Conservation (phyloP, 2,113 vertebrate genomes). For the Collichthys lucidus region DNA sequence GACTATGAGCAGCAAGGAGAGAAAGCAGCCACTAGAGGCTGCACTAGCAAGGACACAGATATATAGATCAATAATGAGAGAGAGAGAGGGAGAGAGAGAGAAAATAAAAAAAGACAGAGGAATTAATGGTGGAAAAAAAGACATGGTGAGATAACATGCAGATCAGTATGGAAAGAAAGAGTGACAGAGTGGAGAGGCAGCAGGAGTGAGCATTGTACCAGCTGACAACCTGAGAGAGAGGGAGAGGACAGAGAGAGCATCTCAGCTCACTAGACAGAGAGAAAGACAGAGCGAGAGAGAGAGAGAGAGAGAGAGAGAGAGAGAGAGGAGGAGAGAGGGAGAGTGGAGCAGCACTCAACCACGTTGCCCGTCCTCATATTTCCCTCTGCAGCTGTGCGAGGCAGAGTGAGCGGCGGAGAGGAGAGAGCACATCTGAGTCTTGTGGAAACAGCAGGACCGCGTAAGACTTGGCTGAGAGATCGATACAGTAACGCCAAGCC, state of each 20-base stretch:
- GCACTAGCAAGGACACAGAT: conserved; percentile 74
- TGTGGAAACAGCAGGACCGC: conserved; percentile 73
- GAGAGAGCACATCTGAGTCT: conserved; percentile 72
- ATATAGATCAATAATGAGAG: conserved; percentile 69
- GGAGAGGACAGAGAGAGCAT: conserved; percentile 45
- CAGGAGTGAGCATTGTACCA: conserved; percentile 39
- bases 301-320: conserved; percentile 35
- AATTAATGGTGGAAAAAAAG: conserved; percentile 66
- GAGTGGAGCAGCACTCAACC: conserved; percentile 62
- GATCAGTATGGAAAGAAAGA: conserved; percentile 47
- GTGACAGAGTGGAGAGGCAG: conserved; percentile 58
- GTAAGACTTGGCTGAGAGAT: conserved; percentile 72
- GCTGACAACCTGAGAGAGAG: conserved; percentile 56
- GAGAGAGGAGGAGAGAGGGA: conserved; percentile 38
- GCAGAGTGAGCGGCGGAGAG: conserved; percentile 74
- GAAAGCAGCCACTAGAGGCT: conserved; percentile 83
- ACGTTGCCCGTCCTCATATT: conserved; percentile 75
- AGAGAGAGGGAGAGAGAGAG: conserved; percentile 49
- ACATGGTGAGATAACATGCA: conserved; percentile 60
- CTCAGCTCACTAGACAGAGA: conserved; percentile 17
- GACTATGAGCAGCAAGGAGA: conserved; percentile 38
- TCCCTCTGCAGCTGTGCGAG: conserved; percentile 80
- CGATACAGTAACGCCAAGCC: conserved; percentile 64
- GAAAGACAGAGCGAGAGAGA: conserved; percentile 34
- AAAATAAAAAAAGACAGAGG: conserved; percentile 51